Evolutionary conservation across 2,888 invertebrate genomes (phyloP).

Genomic region (Dynastes hyllus): DNA sequence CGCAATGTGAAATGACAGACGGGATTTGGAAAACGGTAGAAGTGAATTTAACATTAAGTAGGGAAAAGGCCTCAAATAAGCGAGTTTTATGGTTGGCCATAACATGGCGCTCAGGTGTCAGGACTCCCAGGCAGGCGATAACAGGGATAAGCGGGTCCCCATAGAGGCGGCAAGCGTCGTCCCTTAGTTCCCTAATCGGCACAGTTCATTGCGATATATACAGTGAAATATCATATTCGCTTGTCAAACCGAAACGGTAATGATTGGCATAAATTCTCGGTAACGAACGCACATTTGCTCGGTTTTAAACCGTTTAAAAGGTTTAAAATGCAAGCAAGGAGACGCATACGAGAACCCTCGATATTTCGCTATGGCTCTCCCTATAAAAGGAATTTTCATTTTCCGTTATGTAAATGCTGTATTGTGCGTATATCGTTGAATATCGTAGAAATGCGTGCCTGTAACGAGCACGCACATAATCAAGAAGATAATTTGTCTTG

Average conservation of each 20-base stretch:
- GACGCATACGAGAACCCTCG: too few relatives aligned
- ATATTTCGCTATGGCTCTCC: too few relatives aligned
- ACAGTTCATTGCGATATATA: conserved; percentile 69
- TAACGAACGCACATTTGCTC: conserved; percentile 66
- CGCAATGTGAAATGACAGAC: conserved; percentile 37
- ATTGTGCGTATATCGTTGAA: conserved; percentile 47
- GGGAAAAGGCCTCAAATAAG: conserved; percentile 56
- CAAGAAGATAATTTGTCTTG: conserved; percentile 63
- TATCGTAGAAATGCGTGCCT: conserved; percentile 57
- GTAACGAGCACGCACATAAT: conserved; percentile 50
- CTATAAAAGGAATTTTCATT: conserved; percentile 60
- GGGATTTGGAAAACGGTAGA: conserved; percentile 35
- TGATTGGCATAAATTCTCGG: conserved; percentile 72
- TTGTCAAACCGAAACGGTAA: conserved; percentile 71
- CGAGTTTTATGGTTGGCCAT: conserved; percentile 60
- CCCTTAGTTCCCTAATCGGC: conserved; percentile 65
- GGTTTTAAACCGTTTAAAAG: conserved; percentile 4
- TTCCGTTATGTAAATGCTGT: conserved; percentile 59
- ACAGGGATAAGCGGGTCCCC: conserved; percentile 70
- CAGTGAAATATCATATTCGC: conserved; percentile 70
- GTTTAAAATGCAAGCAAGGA: conserved; percentile 2
- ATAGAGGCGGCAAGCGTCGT: conserved; percentile 61
- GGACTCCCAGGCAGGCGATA: conserved; percentile 70
- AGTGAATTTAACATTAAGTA: conserved; percentile 33
- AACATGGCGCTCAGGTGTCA: conserved; percentile 69